Conservation (phyloP, 2,888 invertebrate genomes). For the Nomada fucata region DNA sequence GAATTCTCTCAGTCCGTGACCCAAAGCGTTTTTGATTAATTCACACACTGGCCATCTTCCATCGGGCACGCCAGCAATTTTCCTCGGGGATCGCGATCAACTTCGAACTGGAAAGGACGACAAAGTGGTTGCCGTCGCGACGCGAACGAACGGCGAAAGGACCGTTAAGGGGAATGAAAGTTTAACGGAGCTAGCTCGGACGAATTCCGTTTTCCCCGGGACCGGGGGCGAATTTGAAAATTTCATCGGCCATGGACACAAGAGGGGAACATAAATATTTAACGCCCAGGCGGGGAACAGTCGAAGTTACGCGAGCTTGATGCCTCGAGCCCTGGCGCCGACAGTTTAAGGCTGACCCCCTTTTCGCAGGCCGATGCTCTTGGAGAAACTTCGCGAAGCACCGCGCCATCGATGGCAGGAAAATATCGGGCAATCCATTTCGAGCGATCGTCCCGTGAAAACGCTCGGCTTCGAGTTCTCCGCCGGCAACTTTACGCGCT, state of each 20-base stretch:
- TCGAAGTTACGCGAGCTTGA: constrained; percentile 51
- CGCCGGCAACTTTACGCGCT: constrained; percentile 20
- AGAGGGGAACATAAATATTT: constrained; percentile 67
- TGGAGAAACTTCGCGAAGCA: constrained; percentile 29
- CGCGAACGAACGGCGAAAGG: neutral
- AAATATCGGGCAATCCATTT: neutral
- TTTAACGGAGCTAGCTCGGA: constrained; percentile 25
- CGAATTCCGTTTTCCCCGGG: neutral
- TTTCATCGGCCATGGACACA: constrained; percentile 24
- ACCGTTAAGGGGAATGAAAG: constrained; percentile 44
- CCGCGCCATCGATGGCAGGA: neutral
- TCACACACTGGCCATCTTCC: neutral
- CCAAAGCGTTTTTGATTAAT: constrained; percentile 34
- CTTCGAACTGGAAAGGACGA: constrained; percentile 8
- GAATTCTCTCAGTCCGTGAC: neutral
- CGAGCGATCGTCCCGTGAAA: neutral
- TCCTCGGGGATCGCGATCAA: neutral
- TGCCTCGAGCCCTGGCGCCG: constrained; percentile 55
- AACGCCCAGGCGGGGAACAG: constrained; percentile 40
- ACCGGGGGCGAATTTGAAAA: constrained; percentile 28
- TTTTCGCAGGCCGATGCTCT: constrained; percentile 45
- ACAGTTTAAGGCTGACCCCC: constrained; percentile 73
- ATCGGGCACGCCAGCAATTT: neutral
- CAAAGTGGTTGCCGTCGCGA: neutral
- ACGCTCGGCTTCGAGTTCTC: neutral